Conservation (phyloP, 2,113 vertebrate genomes). For the Hippocampus abdominalis region DNA sequence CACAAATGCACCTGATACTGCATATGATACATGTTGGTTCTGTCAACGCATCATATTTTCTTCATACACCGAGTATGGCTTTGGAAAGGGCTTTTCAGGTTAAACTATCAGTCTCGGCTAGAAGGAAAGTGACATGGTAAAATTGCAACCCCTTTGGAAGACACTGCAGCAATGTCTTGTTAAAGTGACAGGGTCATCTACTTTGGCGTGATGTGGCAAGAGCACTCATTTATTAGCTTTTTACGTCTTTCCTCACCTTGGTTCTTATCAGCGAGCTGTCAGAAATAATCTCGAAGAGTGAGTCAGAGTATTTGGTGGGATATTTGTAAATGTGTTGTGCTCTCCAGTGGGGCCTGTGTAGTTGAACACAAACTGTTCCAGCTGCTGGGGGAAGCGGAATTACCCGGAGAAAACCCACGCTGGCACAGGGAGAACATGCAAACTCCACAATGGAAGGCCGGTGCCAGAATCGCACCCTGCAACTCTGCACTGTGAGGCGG, state of each 20-base stretch:
- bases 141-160: slow-evolving; percentile 19
- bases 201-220: slow-evolving; percentile 36
- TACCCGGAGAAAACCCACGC: no score
- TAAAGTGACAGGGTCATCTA: slow-evolving; percentile 30
- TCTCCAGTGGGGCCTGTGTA: background rate
- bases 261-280: slow-evolving; percentile 25
- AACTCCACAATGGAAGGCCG: no score
- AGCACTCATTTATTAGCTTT: slow-evolving; percentile 27
- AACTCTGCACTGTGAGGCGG: no score
- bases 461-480: no score
- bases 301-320: background rate
- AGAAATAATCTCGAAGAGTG: background rate
- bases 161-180: slow-evolving; percentile 32
- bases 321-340: background rate
- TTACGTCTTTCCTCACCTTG: slow-evolving; percentile 16
- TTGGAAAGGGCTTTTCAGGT: slow-evolving; percentile 28
- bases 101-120: slow-evolving; percentile 40
- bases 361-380: background rate
- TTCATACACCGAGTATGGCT: background rate
- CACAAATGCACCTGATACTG: no score
- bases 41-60: background rate
- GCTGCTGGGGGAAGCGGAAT: no score
- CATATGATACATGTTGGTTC: background rate
- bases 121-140: slow-evolving; percentile 37
- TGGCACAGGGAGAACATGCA: no score